phyloP scores from a whole-genome alignment of 1,140 invertebrate species.

The Aradophagus sp. region DNA sequence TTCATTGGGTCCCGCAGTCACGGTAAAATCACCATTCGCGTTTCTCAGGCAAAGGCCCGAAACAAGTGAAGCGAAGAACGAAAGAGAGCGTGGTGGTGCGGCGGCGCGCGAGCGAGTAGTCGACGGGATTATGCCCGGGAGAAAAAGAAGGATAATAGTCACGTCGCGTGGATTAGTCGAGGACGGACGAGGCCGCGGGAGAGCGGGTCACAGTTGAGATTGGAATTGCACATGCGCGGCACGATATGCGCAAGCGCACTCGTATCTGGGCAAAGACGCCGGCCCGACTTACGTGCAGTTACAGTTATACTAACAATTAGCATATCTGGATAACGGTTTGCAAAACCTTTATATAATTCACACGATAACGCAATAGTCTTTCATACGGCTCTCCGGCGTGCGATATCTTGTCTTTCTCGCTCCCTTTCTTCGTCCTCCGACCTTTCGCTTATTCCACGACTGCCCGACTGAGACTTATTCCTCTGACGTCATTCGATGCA shows the following conservation, averaged over 20 bases:
- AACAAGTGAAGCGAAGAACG: slow-evolving; percentile 55
- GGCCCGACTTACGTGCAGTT: slow-evolving; percentile 51
- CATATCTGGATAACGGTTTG: slow-evolving; percentile 50
- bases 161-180: slow-evolving; percentile 49
- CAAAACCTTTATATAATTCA: slow-evolving; percentile 52
- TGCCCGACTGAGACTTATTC: too few relatives aligned
- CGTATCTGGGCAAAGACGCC: slow-evolving; percentile 43
- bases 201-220: slow-evolving; percentile 55
- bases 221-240: slow-evolving; percentile 50
- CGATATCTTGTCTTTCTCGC: too few relatives aligned
- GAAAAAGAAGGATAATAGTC: slow-evolving; percentile 57
- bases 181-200: slow-evolving; percentile 43
- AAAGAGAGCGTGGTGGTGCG: slow-evolving; percentile 48
- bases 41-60: slow-evolving; percentile 49
- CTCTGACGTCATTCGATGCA: too few relatives aligned
- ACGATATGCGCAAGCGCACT: slow-evolving; percentile 52
- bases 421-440: too few relatives aligned
- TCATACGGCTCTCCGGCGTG: too few relatives aligned
- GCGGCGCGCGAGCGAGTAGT: slow-evolving; percentile 42
- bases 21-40: slow-evolving; percentile 36
- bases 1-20: slow-evolving; percentile 36
- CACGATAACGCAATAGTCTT: slow-evolving; percentile 49
- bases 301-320: slow-evolving; percentile 50
- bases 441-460: too few relatives aligned
- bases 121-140: too few relatives aligned